Evolutionary conservation across 2,888 invertebrate genomes (phyloP).

Genomic region (Rhagium mordax): DNA sequence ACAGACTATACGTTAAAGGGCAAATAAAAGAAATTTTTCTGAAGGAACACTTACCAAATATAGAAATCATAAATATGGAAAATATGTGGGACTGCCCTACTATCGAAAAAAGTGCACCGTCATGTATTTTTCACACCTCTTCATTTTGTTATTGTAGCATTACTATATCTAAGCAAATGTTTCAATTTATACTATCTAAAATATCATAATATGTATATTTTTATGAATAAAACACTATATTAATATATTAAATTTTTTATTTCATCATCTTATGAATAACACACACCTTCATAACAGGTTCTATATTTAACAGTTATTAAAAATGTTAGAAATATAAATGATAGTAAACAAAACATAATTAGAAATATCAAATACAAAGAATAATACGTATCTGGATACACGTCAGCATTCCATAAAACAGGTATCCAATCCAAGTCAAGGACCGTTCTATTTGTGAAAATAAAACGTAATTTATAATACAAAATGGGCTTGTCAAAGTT

Average conservation of each 20-base stretch:
- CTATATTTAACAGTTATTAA: not conserved
- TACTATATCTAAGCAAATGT: not conserved
- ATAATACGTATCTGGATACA: not conserved
- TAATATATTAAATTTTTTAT: too few species aligned
- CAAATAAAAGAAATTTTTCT: too few species aligned
- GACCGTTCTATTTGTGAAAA: not conserved
- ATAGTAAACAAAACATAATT: not conserved
- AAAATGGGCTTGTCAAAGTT: not conserved
- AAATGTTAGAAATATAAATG: not conserved
- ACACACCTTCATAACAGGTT: too few species aligned
- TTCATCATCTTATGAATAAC: too few species aligned
- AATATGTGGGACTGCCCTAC: too few species aligned
- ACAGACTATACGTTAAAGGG: too few species aligned
- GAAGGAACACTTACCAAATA: too few species aligned
- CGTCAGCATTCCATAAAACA: not conserved
- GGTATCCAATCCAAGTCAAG: not conserved
- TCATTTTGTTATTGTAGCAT: not conserved
- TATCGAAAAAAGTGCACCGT: not conserved
- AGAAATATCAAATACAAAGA: not conserved
- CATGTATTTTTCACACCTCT: not conserved
- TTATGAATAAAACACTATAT: too few species aligned
- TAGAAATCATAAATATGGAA: too few species aligned
- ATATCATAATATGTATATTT: not conserved
- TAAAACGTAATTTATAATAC: not conserved
- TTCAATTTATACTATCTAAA: not conserved